phyloP scores from a whole-genome alignment of 2,888 invertebrate species.

The Folsomia candida region DNA sequence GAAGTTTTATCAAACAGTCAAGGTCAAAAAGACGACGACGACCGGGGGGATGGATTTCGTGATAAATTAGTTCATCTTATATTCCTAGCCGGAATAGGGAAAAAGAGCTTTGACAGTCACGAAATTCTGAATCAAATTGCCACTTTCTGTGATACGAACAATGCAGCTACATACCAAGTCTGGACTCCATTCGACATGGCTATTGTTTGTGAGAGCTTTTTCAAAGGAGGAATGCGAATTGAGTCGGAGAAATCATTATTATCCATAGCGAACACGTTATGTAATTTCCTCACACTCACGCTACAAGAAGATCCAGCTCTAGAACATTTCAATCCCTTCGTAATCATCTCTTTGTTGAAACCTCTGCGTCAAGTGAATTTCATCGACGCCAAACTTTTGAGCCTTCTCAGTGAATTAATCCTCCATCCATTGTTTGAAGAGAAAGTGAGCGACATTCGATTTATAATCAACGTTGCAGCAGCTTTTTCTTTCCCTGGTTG shows the following conservation, averaged over 20 bases:
- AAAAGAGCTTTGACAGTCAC: conserved; percentile 20
- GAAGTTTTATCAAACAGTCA: conserved; percentile 6
- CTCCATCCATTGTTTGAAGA: neutral
- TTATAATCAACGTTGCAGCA: neutral
- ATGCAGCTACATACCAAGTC: conserved; percentile 4
- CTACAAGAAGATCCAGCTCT: neutral
- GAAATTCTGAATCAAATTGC: conserved; percentile 17
- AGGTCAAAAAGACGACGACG: neutral
- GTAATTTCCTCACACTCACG: neutral
- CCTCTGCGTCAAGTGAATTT: conserved; percentile 23
- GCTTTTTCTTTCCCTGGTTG: neutral
- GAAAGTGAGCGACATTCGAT: conserved; percentile 2
- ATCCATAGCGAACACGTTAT: neutral
- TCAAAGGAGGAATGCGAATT: conserved; percentile 20
- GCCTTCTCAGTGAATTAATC: conserved; percentile 10
- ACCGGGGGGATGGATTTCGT: neutral
- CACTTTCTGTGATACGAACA: conserved; percentile 8
- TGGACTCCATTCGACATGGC: conserved; percentile 13
- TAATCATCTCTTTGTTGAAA: conserved; percentile 19
- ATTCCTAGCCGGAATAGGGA: conserved; percentile 23
- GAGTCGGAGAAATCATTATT: neutral
- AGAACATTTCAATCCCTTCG: conserved; percentile 5
- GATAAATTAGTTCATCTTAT: conserved; percentile 15
- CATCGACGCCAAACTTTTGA: conserved; percentile 15
- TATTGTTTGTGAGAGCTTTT: conserved; percentile 20